These are phyloP conservation scores for Chrysomallon squamiferum DNA, from an alignment of 1,140 invertebrate species.

Conservation along the genomic window DNA sequence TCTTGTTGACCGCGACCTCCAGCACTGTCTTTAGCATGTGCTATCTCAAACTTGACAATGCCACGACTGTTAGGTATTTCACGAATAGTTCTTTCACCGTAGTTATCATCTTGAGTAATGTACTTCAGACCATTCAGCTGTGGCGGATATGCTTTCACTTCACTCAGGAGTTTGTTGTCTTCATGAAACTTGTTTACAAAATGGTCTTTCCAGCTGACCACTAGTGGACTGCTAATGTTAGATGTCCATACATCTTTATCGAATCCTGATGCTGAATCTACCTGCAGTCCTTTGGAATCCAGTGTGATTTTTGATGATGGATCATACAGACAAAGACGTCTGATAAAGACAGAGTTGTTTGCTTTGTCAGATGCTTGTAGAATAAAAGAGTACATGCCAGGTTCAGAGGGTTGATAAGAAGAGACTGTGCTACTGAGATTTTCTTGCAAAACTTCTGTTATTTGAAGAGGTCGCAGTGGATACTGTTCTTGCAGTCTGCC, in stretches of 20 bases:
- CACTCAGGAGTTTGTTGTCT: constrained; percentile 20
- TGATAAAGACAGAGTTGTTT: constrained; percentile 30
- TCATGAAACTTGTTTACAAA: constrained; percentile 30
- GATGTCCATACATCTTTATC: constrained; percentile 18
- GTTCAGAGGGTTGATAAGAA: constrained; percentile 15
- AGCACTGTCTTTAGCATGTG: not conserved
- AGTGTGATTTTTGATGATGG: constrained; percentile 17
- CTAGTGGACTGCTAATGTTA: not conserved
- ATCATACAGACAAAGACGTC: constrained; percentile 30
- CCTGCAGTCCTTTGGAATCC: not conserved
- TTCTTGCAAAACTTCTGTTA: not conserved
- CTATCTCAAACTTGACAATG: constrained; percentile 18
- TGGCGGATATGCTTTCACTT: constrained; percentile 11
- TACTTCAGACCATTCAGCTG: constrained; percentile 18
- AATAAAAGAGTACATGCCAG: constrained; percentile 31
- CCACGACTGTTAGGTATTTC: constrained; percentile 28
- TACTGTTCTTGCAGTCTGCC: not conserved
- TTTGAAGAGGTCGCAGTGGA: constrained; percentile 3
- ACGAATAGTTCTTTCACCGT: constrained; percentile 18
- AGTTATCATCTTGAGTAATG: constrained; percentile 20
- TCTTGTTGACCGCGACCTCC: not conserved
- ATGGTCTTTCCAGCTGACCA: constrained; percentile 20
- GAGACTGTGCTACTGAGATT: not conserved
- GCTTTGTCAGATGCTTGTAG: constrained; percentile 28
- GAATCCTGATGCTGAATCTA: constrained; percentile 6